A percentile compares a stretch with the other conserved stretches of the same genome.
Conservation (phyloP, 2,888 invertebrate species). For the Leistus spinibarbis region DNA sequence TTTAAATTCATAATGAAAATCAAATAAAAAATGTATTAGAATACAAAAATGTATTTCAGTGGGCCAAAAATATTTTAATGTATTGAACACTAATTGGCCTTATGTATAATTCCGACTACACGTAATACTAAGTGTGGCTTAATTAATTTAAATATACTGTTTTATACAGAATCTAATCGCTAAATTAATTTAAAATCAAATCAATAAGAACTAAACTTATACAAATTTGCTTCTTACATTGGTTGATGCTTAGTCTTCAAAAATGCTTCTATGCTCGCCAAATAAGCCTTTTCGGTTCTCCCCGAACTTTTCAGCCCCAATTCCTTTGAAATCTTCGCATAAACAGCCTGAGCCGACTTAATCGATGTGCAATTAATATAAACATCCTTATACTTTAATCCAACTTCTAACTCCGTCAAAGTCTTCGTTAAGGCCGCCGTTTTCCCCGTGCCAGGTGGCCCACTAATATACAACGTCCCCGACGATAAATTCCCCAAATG, state of each 20-base stretch:
- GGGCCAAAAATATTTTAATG: too few species aligned
- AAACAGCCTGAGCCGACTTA: slow-evolving; percentile 82
- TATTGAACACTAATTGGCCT: too few species aligned
- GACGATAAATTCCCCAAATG: slow-evolving; percentile 71
- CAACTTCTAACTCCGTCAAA: slow-evolving; percentile 65
- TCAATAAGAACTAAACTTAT: not conserved
- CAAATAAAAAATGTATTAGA: slow-evolving; percentile 32
- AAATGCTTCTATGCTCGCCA: slow-evolving; percentile 72
- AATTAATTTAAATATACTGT: too few species aligned
- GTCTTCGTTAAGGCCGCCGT: slow-evolving; percentile 85
- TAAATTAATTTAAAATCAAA: too few species aligned
- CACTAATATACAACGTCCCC: slow-evolving; percentile 90
- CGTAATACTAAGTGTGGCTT: too few species aligned
- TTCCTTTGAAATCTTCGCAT: slow-evolving; percentile 76
- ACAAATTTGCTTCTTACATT: slow-evolving; percentile 63
- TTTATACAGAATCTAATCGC: too few species aligned
- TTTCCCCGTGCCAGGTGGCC: slow-evolving; percentile 97
- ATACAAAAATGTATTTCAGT: too few species aligned
- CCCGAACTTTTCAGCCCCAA: slow-evolving; percentile 65
- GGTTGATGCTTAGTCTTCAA: slow-evolving; percentile 71
- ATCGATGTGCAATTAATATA: slow-evolving; percentile 90
- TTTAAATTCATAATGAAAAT: not conserved
- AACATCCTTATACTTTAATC: slow-evolving; percentile 64
- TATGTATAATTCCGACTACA: too few species aligned
- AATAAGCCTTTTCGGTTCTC: slow-evolving; percentile 69